These are phyloP conservation scores for Karalla daura DNA, from an alignment of 2,797 vertebrate species.

Conservation along the genomic window DNA sequence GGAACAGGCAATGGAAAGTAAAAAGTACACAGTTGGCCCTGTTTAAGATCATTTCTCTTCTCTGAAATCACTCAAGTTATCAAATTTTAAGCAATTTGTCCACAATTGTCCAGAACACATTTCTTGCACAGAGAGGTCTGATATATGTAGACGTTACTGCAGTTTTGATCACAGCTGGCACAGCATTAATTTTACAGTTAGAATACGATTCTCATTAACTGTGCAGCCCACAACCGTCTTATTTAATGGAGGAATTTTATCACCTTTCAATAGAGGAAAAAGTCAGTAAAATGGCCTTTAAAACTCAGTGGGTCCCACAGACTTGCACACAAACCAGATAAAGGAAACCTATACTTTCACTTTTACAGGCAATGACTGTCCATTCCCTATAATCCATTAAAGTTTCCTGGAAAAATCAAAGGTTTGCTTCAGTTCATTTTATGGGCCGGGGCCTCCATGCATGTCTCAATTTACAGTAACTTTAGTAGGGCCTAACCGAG, in stretches of 20 bases:
- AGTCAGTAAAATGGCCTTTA: neutral
- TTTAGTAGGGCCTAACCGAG: too few species aligned
- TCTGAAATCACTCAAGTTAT: too few species aligned
- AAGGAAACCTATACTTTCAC: neutral
- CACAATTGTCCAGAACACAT: too few species aligned
- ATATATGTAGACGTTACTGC: neutral
- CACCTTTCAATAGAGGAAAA: neutral
- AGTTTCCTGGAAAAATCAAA: too few species aligned
- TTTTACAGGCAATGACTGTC: too few species aligned
- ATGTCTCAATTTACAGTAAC: too few species aligned
- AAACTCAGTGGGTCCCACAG: neutral
- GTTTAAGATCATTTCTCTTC: too few species aligned
- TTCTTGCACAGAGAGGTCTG: neutral
- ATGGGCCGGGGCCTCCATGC: too few species aligned
- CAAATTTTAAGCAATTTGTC: too few species aligned
- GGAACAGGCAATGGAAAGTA: too few species aligned
- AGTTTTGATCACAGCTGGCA: neutral
- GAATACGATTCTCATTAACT: neutral
- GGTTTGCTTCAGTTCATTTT: too few species aligned
- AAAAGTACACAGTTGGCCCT: too few species aligned
- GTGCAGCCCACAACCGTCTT: neutral
- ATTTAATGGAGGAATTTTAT: neutral
- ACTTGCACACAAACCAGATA: neutral
- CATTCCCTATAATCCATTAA: neutral
- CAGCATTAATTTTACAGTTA: conserved; percentile 1